Evolutionary conservation across 2,888 invertebrate species (phyloP), one percentile per base, ranked within the genome.

Genomic region (Ceramica pisi): DNA sequence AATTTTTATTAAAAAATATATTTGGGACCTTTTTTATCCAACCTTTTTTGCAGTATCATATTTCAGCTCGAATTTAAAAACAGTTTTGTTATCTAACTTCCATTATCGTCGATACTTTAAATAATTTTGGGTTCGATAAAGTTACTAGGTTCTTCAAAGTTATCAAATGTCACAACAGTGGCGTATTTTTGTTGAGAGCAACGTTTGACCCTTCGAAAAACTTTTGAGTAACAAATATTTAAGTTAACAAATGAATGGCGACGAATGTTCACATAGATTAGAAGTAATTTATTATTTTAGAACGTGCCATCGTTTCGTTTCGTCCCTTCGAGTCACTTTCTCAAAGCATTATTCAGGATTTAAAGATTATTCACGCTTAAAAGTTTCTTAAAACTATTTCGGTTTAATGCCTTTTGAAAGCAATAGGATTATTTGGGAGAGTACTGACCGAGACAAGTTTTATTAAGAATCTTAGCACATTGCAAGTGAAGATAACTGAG

Each of bases 331-430:
- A 79, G 57, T 75, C 51, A 57, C 48, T 79, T 67, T 53, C 67
- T 65, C 63, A 67, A 41, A 41, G 41, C 62, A 68, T 79, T 82
- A 75, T 67, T 72, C 50, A 59, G 68, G 72, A 70, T 82, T 78
- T 50, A 48, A 82, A 70, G 71, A 67, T 80, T 80, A 82, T 55
- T 82, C 44, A 26, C 14, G 38, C 67, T 63, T 61, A 57, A 57
- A 79, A 71, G 19, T 71, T 64, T 48, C 19, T 55, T 26, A 12
- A 57, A 80, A 71, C 70, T 80, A 71, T 76, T 75, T 64, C 23
- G 50, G 8, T 56, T n/a, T 46, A 63, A 75, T 41, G 31, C 23
- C 12, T 57, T 61, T 64, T 69, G 35, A 59, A 63, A 66, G 65
- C 65, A 44, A 53, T 61, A 31, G 31, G 55, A 51, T 56, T 64